Percentiles rank a stretch among this genome's conserved stretches.
These are phyloP conservation scores for Euura lappo DNA, from an alignment of 1,140 invertebrate genomes.

Conservation along the genomic window DNA sequence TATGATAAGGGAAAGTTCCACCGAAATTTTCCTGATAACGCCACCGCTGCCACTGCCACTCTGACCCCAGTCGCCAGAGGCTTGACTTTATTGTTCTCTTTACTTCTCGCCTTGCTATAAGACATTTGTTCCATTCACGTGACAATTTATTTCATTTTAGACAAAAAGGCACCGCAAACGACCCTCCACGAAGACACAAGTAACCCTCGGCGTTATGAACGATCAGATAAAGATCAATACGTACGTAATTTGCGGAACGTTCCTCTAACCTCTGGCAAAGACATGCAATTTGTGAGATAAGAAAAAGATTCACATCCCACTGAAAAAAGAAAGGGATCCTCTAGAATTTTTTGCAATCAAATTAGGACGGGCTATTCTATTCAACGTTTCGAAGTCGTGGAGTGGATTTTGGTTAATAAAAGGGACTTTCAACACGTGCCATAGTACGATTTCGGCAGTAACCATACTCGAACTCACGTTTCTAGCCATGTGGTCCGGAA, in stretches of 20 bases:
- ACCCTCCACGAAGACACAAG: background rate
- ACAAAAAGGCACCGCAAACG: background rate
- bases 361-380: too few relatives aligned
- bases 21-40: slow-evolving; percentile 14
- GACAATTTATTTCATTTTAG: slow-evolving; percentile 5
- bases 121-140: background rate
- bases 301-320: too few relatives aligned
- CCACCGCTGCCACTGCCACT: background rate
- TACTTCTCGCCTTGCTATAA: background rate
- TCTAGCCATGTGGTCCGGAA: slow-evolving; percentile 3
- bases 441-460: background rate
- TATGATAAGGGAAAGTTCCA: slow-evolving; percentile 1
- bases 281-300: too few relatives aligned
- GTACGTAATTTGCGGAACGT: too few relatives aligned
- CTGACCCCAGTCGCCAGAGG: slow-evolving; percentile 10
- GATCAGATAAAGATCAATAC: background rate
- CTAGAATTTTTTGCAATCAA: too few relatives aligned
- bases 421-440: too few relatives aligned
- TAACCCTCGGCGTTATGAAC: background rate
- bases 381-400: too few relatives aligned
- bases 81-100: background rate
- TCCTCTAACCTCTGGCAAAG: too few relatives aligned
- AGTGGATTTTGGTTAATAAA: too few relatives aligned
- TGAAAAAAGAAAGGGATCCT: too few relatives aligned
- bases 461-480: background rate